Base-by-base conservation (phyloP, 2,797 vertebrate genomes). In the Spinus pinus region DNA sequence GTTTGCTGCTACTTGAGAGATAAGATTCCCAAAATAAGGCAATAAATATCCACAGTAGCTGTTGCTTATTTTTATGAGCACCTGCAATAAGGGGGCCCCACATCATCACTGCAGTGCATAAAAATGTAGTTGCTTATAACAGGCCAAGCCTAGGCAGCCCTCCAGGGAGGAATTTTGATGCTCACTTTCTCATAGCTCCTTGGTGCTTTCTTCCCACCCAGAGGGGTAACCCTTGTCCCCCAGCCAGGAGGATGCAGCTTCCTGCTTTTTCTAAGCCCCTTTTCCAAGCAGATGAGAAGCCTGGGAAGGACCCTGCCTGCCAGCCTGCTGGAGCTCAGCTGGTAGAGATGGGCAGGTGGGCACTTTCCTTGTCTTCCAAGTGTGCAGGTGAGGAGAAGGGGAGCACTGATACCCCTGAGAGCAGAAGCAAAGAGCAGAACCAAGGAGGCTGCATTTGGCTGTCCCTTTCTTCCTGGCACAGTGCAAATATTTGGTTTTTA, bases 1-100 rank as follows among this genome's bases (percentile, higher is more conserved):
- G 17, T 69, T 93, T 73, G 64, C 75, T 83, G 57, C 66, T 83
- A 28, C 80, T 75, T 78, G 82, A 87, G 72, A 86, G 72, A 72
- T 44, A 86, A 93, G 90, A 60, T 61, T 90, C 58, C 49, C 65
- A 22, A 92, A 88, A 83, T 81, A 77, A 85, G 75, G 82, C 61
- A 91, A 53, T 70, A 92, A 94, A 91, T 89, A 89, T 57, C 93
- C 85, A 78, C 50, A 67, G 53, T 70, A 35, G 67, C 91, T 64
- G 51, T 41, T 58, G 66, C 56, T 86, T 81, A 78, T 67, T 94
- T 93, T 89, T 28, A 81, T 1, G 49, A 93, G 78, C n/a, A 60
- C 58, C 58, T 64, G 64, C 61, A 67, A 22, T 31, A 53, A 13
- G 0, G 33, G 85, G 23, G 24, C 25, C 18, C 37, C 39, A 51